phyloP scores from a whole-genome alignment of 2,113 vertebrate species.

The Melanotaenia duboulayi region DNA sequence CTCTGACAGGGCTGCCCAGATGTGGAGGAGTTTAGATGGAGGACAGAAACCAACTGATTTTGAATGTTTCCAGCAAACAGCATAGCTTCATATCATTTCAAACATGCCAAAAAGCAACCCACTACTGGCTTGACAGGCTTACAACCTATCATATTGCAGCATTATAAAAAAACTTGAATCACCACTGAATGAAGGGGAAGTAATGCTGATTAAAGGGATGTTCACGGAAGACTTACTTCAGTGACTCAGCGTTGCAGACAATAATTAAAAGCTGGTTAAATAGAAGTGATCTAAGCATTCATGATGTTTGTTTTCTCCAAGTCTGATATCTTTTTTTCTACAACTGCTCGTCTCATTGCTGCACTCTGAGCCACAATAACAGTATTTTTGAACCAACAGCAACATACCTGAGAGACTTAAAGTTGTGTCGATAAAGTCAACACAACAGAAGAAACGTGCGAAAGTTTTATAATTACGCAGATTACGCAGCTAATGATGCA shows the following conservation, averaged over 20 bases:
- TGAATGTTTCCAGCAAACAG: conserved; percentile 10
- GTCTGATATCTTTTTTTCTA: no score
- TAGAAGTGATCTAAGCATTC: no score
- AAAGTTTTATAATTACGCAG: neutral
- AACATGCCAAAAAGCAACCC: no score
- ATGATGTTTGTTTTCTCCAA: no score
- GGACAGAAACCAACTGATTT: conserved; percentile 24
- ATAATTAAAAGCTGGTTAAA: neutral
- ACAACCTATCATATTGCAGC: neutral
- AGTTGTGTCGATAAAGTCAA: neutral
- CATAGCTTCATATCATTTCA: neutral
- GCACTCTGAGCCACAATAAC: neutral
- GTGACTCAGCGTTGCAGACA: neutral
- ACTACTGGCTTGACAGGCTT: neutral
- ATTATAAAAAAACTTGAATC: neutral
- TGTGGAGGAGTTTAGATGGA: conserved; percentile 2
- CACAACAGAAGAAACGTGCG: neutral
- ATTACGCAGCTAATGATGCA: no score
- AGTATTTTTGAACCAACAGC: neutral
- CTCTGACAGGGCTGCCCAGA: conserved; percentile 5
- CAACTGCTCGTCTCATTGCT: neutral
- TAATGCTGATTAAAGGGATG: conserved; percentile 23
- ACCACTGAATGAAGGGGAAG: conserved; percentile 8
- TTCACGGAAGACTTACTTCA: neutral
- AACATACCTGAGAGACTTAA: neutral